Conservation (phyloP, 2,113 vertebrate genomes). For the Acrocephalus arundinaceus region DNA sequence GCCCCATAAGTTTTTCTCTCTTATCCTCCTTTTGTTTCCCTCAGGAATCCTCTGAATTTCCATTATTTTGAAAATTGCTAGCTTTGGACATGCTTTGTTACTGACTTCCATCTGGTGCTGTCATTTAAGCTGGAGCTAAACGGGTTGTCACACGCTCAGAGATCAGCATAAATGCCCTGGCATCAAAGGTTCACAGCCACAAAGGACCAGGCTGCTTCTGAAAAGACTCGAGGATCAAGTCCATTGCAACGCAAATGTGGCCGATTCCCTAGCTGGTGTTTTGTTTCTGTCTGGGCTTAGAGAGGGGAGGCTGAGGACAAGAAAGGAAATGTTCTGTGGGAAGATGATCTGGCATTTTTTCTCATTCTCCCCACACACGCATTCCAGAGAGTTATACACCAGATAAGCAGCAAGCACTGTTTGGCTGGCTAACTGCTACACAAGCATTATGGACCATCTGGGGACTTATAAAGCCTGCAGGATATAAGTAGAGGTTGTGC, state of each 20-base stretch:
- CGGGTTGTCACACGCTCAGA: constrained; percentile 18
- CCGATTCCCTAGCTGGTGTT: constrained; percentile 46
- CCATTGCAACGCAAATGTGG: constrained; percentile 37
- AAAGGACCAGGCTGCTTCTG: constrained; percentile 31
- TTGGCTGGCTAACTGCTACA: constrained; percentile 42
- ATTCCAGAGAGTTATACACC: constrained; percentile 65
- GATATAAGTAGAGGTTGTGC: constrained; percentile 29
- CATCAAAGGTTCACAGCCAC: constrained; percentile 34
- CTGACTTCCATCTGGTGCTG: constrained; percentile 43
- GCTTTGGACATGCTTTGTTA: constrained; percentile 1
- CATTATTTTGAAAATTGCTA: constrained; percentile 17
- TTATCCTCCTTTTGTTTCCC: neutral
- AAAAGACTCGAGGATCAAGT: constrained; percentile 5
- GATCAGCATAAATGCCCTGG: constrained; percentile 51
- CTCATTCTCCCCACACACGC: constrained; percentile 49
- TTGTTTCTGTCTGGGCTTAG: constrained; percentile 67
- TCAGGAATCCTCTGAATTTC: neutral
- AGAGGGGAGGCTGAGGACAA: constrained; percentile 62
- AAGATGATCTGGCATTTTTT: constrained; percentile 70
- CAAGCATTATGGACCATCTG: constrained; percentile 56
- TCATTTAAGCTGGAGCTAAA: constrained; percentile 50
- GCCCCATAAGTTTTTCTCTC: neutral
- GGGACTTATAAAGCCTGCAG: constrained; percentile 50
- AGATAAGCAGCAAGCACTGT: constrained; percentile 55
- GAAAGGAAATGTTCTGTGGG: constrained; percentile 66